phyloP scores from a whole-genome alignment of 2,888 invertebrate species.

The Pammene aurita region DNA sequence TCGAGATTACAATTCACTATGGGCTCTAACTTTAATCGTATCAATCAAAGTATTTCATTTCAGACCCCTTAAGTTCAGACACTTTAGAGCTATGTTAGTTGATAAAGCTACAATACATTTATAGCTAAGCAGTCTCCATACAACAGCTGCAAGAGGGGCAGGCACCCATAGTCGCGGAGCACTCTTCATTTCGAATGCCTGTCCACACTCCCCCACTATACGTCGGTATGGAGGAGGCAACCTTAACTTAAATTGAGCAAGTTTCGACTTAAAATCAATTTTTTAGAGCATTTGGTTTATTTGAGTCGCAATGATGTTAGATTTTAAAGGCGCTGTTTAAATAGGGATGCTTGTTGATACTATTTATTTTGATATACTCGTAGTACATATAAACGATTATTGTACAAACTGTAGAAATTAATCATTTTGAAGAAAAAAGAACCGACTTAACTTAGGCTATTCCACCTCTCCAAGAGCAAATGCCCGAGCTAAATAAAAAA shows the following conservation, averaged over 20 bases:
- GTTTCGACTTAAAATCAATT: conserved; percentile 23
- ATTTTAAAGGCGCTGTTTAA: background rate
- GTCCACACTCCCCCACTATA: conserved; percentile 75
- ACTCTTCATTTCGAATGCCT: conserved; percentile 83
- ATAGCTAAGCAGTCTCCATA: conserved; percentile 51
- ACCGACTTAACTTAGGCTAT: no score
- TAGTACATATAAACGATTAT: no score
- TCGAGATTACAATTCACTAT: no score
- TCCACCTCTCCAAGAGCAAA: no score
- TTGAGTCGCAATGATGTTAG: conserved; percentile 11
- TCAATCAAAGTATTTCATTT: no score
- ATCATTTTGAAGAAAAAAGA: no score
- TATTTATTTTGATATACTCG: background rate
- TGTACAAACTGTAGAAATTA: no score
- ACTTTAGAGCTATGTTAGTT: no score
- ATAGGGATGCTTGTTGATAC: background rate
- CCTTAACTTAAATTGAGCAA: conserved; percentile 38
- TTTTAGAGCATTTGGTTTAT: conserved; percentile 19
- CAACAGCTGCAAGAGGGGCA: conserved; percentile 60
- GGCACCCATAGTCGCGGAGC: conserved; percentile 73
- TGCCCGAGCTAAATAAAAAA: no score
- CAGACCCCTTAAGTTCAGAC: no score
- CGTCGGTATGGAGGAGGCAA: conserved; percentile 43
- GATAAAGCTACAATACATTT: conserved; percentile 12
- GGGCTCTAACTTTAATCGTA: no score